Base-by-base conservation (phyloP, 2,888 invertebrate species). In the Myopa tessellatipennis region DNA sequence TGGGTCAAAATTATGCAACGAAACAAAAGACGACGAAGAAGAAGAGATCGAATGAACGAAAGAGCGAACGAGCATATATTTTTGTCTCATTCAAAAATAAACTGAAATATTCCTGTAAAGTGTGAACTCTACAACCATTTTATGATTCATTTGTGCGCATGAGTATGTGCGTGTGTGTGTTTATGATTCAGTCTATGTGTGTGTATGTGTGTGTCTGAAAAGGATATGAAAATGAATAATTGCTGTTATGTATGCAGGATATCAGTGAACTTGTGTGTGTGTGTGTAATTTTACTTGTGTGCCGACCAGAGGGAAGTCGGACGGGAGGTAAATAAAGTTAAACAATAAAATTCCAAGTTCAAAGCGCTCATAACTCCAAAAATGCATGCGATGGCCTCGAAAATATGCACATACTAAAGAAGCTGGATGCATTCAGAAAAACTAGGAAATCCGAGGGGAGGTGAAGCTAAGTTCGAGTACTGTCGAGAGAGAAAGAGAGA, bases 331-430 rank as follows among this genome's bases (percentile, higher is more conserved):
- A 45, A 45, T 45, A 45, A 45, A 45, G 45, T 45, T 45, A 34
- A 26, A 65, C 38, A 65, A n/a, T 79, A 82, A 80, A 86, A 84
- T 83, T 84, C 86, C 87, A 87, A 87, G 87, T 87, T 87, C 87
- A 87, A 87, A 87, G 85, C 85, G 84, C 81, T 85, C 85, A 87
- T 87, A 85, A 87, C 85, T 87, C 80, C 77, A 34, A 8, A 79
- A 68, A 74, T 36, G 16, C 34, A 60, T 36, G 38, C 18, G 16
- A 36, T 74, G 74, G 36, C 74, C 74, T 74, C 65, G 50, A 74
- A 67, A 74, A 34, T 55, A 52, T 55, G 70, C 69, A 69, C n/a
- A 55, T n/a, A 55, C 5, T 14, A 5, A n/a, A 55, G n/a, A 55
- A n/a, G 36, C 18, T 38, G 70, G 50, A 70, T 63, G 63, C 63